Conservation (phyloP, 2,888 invertebrate genomes). For the Hesperia comma region DNA sequence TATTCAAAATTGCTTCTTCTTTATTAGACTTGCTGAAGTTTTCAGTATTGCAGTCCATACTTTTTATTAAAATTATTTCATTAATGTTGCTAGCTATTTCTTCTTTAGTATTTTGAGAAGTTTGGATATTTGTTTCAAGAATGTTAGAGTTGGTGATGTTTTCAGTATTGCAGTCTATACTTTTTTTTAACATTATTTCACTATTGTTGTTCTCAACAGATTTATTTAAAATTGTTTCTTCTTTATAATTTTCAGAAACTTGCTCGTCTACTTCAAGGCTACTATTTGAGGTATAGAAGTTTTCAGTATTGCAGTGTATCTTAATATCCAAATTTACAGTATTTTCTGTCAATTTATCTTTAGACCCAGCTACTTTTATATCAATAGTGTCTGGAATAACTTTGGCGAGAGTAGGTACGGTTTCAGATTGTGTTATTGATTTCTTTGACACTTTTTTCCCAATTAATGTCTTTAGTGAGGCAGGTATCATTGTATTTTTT, state of each 20-base stretch:
- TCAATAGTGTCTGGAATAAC: background rate
- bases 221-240: background rate
- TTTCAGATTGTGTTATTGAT: conserved; percentile 2
- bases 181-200: background rate
- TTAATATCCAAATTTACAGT: background rate
- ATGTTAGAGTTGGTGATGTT: too few relatives aligned
- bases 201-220: background rate
- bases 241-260: background rate
- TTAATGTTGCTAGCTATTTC: background rate
- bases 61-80: too few relatives aligned
- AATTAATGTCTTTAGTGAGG: conserved; percentile 50
- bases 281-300: background rate
- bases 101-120: too few relatives aligned
- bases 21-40: too few relatives aligned
- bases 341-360: background rate
- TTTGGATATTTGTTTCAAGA: too few relatives aligned
- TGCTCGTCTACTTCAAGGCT: background rate
- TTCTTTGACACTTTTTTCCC: conserved; percentile 40
- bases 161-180: too few relatives aligned
- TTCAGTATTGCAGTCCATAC: too few relatives aligned
- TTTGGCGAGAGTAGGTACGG: too few relatives aligned
- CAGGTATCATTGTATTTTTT: conserved; percentile 47
- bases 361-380: background rate
- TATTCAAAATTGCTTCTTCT: too few relatives aligned
- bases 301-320: background rate